Evolutionary conservation across 2,888 invertebrate species (phyloP).

Genomic region (Volucella inanis): DNA sequence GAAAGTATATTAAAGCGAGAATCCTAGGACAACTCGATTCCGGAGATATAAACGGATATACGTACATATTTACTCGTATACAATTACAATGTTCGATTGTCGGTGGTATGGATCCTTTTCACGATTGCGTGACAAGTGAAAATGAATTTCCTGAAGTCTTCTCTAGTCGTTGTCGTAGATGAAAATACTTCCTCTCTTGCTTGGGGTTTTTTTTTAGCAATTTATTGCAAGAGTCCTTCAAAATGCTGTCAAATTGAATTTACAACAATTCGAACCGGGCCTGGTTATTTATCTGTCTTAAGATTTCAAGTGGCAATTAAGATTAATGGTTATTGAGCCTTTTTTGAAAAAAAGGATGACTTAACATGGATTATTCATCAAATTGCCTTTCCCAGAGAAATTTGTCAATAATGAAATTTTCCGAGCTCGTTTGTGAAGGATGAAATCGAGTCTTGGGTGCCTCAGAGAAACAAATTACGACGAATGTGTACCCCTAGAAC

Average conservation of each 20-base stretch:
- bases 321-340: slow-evolving; percentile 56
- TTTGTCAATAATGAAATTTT: slow-evolving; percentile 42
- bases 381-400: slow-evolving; percentile 42
- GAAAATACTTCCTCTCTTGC: neutral
- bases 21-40: slow-evolving; percentile 30
- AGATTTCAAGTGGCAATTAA: slow-evolving; percentile 65
- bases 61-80: neutral
- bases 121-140: slow-evolving; percentile 47
- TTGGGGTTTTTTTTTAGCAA: slow-evolving; percentile 27
- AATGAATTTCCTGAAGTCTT: slow-evolving; percentile 37
- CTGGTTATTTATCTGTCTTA: slow-evolving; percentile 48
- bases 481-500: too few species aligned
- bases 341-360: slow-evolving; percentile 9
- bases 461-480: too few species aligned
- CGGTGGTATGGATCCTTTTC: slow-evolving; percentile 12
- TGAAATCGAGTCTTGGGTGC: too few species aligned
- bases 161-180: neutral
- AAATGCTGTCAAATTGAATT: slow-evolving; percentile 68
- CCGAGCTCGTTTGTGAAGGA: slow-evolving; percentile 3
- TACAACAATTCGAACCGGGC: slow-evolving; percentile 50
- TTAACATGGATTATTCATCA: slow-evolving; percentile 67
- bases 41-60: neutral
- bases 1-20: slow-evolving; percentile 49
- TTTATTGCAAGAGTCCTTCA: slow-evolving; percentile 43
- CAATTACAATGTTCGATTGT: neutral